Evolutionary conservation across 2,888 invertebrate genomes (phyloP), one percentile per base, ranked within the genome.

Genomic region (Sarcophaga variegata): DNA sequence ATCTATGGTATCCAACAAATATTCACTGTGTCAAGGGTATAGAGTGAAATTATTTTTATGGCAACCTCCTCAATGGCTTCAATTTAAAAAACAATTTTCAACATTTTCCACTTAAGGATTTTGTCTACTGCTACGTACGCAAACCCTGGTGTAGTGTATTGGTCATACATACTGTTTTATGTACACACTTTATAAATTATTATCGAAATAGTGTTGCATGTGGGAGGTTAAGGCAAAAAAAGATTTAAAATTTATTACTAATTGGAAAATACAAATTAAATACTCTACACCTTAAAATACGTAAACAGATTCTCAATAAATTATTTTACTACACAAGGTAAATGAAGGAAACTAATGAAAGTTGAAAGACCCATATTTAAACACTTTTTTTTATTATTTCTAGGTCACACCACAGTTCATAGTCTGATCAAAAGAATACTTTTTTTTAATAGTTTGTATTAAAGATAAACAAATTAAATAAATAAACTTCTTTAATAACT

Each of bases 1-100:
- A n/a, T n/a, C 20, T 54, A 14, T 59, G 22, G 47, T n/a, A 71
- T 76, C 14, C 27, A 63, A 82, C 67, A 75, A 75, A 82, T 76
- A 75, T 71, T 64, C 60, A 79, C 54, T 86, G 75, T 82, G 85
- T 86, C 85, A 86, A 86, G 82, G 82, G 70, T 79, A 82, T 27
- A 45, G 71, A 77, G 54, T 75, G 60, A 71, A 66, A 79, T 71
- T 45, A 60, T 67, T 82, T 82, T 82, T 78, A 64, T 60, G 59
- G 45, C 60, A 67, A 75, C 75, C 76, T 74, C 75, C 76, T 70
- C 75, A 79, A 82, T 82, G 79, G 60, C 60, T 86, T 86, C 79
- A 82, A 81, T 86, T 81, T 37, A 78, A 60, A 80, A 67, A 86
- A 86, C 59, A 81, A 78, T 75, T 83, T 81, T 69, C 54, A 81